Conservation (phyloP, 2,797 vertebrate species). For the Lycodopsis pacificus region DNA sequence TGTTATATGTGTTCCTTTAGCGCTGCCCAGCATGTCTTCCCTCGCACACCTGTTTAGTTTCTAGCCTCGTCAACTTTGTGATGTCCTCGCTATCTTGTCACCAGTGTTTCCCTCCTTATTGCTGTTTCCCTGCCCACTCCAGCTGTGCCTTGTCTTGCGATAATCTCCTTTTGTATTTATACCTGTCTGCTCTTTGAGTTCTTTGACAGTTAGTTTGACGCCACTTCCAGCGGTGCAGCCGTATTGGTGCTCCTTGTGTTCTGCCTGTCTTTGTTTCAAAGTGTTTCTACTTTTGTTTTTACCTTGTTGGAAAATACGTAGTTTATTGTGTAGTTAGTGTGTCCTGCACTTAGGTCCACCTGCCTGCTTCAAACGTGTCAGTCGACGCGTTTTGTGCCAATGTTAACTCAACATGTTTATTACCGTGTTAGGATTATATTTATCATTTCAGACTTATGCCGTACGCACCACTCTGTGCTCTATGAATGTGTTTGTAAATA, state of each 20-base stretch:
- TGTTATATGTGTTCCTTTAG: neutral
- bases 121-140: neutral
- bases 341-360: no score
- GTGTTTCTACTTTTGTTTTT: neutral
- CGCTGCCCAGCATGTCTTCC: neutral
- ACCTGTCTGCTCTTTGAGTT: neutral
- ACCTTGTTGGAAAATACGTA: neutral
- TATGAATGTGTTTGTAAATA: neutral
- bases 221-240: neutral
- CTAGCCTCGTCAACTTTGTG: neutral
- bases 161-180: neutral
- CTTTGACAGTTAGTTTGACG: neutral
- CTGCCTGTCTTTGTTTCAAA: neutral
- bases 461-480: neutral
- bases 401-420: neutral
- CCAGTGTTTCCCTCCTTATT: neutral
- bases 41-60: neutral
- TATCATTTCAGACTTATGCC: neutral
- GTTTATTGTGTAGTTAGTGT: neutral
- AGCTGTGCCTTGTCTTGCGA: neutral
- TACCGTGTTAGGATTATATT: neutral
- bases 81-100: neutral
- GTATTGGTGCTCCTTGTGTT: neutral
- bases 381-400: neutral
- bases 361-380: neutral